phyloP scores from a whole-genome alignment of 2,113 vertebrate species.

The Marmota flaviventris region DNA sequence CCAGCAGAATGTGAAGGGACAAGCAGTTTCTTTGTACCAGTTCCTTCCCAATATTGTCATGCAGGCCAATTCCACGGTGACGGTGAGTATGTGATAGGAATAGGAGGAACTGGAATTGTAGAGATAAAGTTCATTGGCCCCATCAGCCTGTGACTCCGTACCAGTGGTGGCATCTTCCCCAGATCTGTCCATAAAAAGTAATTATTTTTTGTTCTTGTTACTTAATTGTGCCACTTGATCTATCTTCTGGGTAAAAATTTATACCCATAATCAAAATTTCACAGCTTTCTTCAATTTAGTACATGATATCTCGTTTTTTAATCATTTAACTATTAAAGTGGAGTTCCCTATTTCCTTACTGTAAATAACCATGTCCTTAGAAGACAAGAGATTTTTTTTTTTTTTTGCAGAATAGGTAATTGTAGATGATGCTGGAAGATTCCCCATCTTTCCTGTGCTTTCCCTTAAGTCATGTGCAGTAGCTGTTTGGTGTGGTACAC shows the following conservation, averaged over 20 bases:
- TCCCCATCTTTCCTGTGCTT: not conserved
- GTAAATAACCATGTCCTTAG: not conserved
- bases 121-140: not conserved
- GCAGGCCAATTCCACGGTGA: slow-evolving; percentile 72
- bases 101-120: too few relatives aligned
- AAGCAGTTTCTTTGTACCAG: slow-evolving; percentile 62
- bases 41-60: slow-evolving; percentile 77
- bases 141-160: not conserved
- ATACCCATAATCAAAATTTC: not conserved
- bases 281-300: not conserved
- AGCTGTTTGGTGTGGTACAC: not conserved
- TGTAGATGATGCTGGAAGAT: not conserved
- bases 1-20: slow-evolving; percentile 83
- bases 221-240: not conserved
- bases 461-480: not conserved
- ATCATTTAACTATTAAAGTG: not conserved
- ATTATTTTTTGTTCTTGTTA: not conserved
- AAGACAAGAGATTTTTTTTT: not conserved
- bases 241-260: not conserved
- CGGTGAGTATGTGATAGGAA: slow-evolving; percentile 66
- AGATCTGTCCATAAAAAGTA: not conserved
- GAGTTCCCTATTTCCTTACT: not conserved
- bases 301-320: not conserved
- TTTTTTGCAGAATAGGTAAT: not conserved
- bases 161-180: not conserved